Evolutionary conservation across 30 jellyfish, hydroid and myxozoan genomes (phyloP).

Genomic region (Sanderia malayensis): DNA sequence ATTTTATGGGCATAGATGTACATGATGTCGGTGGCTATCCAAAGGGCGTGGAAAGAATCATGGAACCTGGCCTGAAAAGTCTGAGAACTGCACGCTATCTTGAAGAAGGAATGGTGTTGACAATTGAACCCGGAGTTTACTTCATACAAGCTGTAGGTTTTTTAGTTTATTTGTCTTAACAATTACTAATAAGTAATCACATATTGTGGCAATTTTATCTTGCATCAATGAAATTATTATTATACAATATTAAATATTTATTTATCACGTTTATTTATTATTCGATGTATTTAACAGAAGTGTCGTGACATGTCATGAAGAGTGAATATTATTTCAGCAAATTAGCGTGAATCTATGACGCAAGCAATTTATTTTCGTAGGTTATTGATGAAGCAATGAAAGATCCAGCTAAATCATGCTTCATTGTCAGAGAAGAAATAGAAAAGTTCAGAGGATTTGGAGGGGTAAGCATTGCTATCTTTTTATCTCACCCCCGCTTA

Average conservation of each 20-base stretch:
- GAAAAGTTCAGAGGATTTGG: constrained; percentile 86
- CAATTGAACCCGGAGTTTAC: constrained; percentile 96
- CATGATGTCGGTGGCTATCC: constrained; percentile 94
- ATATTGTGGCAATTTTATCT: no score
- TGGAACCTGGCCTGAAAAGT: constrained; percentile 80
- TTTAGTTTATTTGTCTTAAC: no score
- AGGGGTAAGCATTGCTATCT: constrained; percentile 96
- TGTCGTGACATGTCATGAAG: no score
- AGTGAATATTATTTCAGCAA: no score
- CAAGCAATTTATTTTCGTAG: no score
- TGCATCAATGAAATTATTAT: no score
- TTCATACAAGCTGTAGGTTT: constrained; percentile 69
- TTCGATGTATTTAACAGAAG: no score
- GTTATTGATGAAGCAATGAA: constrained; percentile 58
- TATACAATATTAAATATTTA: no score
- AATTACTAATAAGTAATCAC: no score
- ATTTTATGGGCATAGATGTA: constrained; percentile 89
- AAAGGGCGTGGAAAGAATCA: constrained; percentile 66
- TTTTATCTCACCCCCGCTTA: no score
- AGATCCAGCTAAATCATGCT: constrained; percentile 73
- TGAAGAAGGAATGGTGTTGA: constrained; percentile 84
- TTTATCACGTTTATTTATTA: no score
- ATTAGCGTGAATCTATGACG: no score
- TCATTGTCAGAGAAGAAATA: constrained; percentile 68
- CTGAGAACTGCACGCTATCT: constrained; percentile 74